Evolutionary conservation across 2,797 vertebrate species (phyloP), one percentile per base, ranked within the genome.

Genomic region (Orestias chungarensis): DNA sequence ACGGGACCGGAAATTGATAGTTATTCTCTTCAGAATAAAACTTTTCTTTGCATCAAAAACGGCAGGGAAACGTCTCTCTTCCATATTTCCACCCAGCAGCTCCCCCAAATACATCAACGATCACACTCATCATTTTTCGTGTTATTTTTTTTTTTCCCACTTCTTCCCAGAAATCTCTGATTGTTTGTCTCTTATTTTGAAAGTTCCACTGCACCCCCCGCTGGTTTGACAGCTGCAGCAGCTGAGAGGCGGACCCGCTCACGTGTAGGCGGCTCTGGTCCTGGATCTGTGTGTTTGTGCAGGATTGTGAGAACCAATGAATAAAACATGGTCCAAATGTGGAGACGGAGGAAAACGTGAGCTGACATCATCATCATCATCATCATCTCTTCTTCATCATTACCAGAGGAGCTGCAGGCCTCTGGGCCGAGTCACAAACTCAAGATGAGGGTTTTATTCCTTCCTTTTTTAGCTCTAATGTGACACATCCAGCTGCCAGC

Each of bases 191-290:
- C 66, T 84, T 87, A 85, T 73, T 88, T 81, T 80, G 82, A 84
- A 87, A 88, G n/a, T 0, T 0, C 44, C 23, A 5, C 2, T 2
- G 17, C 15, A 0, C 64, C 75, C 71, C n/a, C 69, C 54, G 74
- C 75, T 65, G 35, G 33, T 35, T 35, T 43, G 82, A 71, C 76
- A 14, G 79, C 50, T 18, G 50, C 61, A 66, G 33, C 52, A 23
- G 33, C 23, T 38, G 67, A 65, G 42, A 2, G 0, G 54, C 20
- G 8, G 38, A 43, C 5, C 12, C 6, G 0, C 17, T 85, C 89
- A 89, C 87, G 89, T 91, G 87, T 85, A 23, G 2, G 78, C 31
- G 27, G 64, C 81, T 64, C 84, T 76, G 82, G 81, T 74, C 6
- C 38, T 55, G 23, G 18, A 23, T 18, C 20, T 59, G 61, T 23